Conservation (phyloP, 2,113 vertebrate species). For the Rhinoptilus africanus region DNA sequence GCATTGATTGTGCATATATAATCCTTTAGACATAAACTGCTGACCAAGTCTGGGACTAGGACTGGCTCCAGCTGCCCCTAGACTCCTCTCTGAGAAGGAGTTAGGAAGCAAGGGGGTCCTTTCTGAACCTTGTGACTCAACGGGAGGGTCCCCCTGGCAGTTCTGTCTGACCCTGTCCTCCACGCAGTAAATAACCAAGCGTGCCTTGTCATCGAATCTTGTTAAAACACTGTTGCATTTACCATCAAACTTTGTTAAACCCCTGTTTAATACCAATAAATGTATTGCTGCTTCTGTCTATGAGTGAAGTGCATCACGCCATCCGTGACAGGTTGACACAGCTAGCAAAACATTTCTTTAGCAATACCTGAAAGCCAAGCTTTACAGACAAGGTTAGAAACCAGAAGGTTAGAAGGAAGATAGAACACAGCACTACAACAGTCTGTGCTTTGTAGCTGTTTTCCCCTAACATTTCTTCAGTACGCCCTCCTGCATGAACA, state of each 20-base stretch:
- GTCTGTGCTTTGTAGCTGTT: accelerated
- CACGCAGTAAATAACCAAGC: background rate
- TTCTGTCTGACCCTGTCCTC: background rate
- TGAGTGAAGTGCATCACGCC: background rate
- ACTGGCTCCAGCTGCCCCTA: background rate
- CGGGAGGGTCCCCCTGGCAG: background rate
- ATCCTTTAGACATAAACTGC: background rate
- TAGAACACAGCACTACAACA: background rate
- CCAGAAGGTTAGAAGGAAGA: background rate
- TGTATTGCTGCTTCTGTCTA: background rate
- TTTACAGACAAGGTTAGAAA: background rate
- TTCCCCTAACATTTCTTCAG: background rate
- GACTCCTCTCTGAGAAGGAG: background rate
- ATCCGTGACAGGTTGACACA: background rate
- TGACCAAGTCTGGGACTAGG: background rate
- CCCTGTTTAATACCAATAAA: background rate
- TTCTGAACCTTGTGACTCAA: background rate
- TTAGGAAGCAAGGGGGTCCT: background rate
- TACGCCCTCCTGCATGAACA: background rate
- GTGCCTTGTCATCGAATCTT: background rate
- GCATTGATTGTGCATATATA: background rate
- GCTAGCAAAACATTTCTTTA: background rate
- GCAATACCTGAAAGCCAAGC: background rate
- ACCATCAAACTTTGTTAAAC: background rate
- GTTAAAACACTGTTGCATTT: background rate